Evolutionary conservation across 2,888 invertebrate genomes (phyloP).

Genomic region (Thalpophila matura): DNA sequence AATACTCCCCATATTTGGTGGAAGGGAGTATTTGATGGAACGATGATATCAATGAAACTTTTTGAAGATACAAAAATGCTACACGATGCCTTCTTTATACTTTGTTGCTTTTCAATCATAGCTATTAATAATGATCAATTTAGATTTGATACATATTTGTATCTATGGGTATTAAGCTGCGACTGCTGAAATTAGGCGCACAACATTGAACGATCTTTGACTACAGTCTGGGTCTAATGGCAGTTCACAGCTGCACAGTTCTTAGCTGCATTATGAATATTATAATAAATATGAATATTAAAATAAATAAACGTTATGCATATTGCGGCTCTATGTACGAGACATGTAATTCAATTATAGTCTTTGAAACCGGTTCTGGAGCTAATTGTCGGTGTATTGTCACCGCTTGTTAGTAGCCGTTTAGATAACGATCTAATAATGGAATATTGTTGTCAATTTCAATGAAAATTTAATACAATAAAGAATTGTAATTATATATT

Average conservation of each 20-base stretch:
- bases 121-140: too few species aligned
- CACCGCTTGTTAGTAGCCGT: slow-evolving; percentile 28
- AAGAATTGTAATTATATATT: not conserved
- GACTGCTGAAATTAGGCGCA: too few species aligned
- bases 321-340: slow-evolving; percentile 6
- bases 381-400: slow-evolving; percentile 42
- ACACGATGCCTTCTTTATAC: too few species aligned
- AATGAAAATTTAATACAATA: not conserved
- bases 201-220: too few species aligned
- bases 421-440: slow-evolving; percentile 37
- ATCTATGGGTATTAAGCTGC: too few species aligned
- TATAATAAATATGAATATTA: slow-evolving; percentile 23
- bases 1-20: too few species aligned
- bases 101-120: too few species aligned
- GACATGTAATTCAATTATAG: slow-evolving; percentile 34
- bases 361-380: slow-evolving; percentile 38
- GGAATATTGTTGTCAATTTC: slow-evolving; percentile 15
- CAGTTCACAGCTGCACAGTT: not conserved
- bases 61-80: too few species aligned
- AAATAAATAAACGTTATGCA: slow-evolving; percentile 11
- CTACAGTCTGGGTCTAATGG: not conserved
- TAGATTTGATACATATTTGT: too few species aligned
- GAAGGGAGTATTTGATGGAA: too few species aligned
- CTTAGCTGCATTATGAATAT: slow-evolving; percentile 11
- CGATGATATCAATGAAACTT: too few species aligned